Evolutionary conservation across 2,113 vertebrate species (phyloP).

Genomic region (Serilophus lunatus): DNA sequence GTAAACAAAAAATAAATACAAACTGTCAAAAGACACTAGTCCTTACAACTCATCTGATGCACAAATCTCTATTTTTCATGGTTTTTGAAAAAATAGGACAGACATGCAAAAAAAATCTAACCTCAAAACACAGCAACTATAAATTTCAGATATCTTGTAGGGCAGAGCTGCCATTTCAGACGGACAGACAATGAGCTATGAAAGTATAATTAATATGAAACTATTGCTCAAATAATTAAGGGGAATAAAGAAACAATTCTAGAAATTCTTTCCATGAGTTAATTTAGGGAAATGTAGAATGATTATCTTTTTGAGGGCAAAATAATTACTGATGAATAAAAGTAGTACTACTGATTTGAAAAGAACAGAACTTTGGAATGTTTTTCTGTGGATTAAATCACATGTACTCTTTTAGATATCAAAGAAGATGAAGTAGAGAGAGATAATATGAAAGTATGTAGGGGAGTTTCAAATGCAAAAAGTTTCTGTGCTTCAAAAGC

Average conservation of each 20-base stretch:
- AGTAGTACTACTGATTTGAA: not conserved
- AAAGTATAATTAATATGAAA: not conserved
- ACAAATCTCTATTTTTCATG: not conserved
- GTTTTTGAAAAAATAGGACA: not conserved
- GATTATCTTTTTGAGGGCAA: not conserved
- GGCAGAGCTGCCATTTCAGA: not conserved
- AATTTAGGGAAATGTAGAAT: not conserved
- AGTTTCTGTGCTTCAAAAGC: not conserved
- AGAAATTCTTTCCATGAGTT: not conserved
- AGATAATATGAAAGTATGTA: not conserved
- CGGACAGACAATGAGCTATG: not conserved
- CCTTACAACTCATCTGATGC: not conserved
- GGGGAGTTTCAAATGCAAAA: not conserved
- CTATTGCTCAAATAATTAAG: not conserved
- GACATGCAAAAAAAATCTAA: not conserved
- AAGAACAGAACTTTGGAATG: not conserved
- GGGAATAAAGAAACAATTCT: not conserved
- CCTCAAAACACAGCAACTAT: not conserved
- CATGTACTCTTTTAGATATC: not conserved
- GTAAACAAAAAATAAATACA: not conserved
- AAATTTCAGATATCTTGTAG: not conserved
- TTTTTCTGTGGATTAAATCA: not conserved
- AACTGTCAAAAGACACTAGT: not conserved
- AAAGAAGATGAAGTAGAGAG: not conserved
- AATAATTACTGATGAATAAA: not conserved